A percentile compares a stretch with the other conserved stretches of the same genome.
Conservation (phyloP, 2,888 invertebrate species). For the Cerceris ruficornis region DNA sequence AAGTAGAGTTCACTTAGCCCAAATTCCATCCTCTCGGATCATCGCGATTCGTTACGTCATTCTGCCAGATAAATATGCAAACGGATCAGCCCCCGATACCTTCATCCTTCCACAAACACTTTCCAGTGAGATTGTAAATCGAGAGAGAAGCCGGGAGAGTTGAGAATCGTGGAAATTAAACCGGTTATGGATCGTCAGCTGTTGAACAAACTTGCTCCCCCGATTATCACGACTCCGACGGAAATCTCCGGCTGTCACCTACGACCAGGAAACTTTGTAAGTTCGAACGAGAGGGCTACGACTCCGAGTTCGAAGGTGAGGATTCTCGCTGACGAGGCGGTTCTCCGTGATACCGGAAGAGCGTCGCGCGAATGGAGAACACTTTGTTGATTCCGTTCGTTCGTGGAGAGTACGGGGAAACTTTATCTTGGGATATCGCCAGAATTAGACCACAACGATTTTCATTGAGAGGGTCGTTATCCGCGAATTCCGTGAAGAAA, state of each 20-base stretch:
- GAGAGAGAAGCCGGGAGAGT: background rate
- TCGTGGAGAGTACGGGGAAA: no score
- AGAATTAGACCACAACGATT: no score
- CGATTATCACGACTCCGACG: background rate
- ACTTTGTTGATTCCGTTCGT: no score
- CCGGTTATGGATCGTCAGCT: slow-evolving; percentile 7
- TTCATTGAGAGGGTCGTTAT: no score
- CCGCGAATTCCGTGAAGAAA: no score
- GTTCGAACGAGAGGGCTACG: background rate
- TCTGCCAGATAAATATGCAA: background rate
- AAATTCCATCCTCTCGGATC: no score
- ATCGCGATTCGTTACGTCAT: background rate
- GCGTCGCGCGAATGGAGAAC: no score
- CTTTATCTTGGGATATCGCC: no score
- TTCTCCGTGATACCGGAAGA: background rate
- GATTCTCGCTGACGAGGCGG: background rate
- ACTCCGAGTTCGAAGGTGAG: background rate
- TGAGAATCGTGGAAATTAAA: background rate
- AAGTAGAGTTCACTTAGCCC: no score
- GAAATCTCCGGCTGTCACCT: slow-evolving; percentile 2
- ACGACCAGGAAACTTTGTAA: slow-evolving; percentile 20
- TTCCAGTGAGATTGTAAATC: no score
- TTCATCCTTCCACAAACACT: no score
- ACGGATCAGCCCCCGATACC: no score
- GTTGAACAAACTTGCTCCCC: slow-evolving; percentile 6